Evolutionary conservation across 37 sponge, comb jelly and placozoan species (phyloP).

Genomic region (Oscarella lobularis): DNA sequence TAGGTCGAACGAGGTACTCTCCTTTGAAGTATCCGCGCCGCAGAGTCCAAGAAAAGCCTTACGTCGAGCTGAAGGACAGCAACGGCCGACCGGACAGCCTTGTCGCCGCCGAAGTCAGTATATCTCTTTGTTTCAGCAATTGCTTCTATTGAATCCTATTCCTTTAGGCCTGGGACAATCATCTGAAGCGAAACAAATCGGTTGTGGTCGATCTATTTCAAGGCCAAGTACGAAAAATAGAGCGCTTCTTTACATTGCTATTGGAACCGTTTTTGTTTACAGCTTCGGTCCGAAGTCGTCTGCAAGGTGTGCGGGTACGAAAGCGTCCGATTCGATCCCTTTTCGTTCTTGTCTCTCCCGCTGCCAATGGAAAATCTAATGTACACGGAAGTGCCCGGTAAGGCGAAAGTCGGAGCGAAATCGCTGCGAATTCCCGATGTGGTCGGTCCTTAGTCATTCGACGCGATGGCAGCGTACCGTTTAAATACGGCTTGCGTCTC

Average conservation of each 20-base stretch:
- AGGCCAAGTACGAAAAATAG: conserved; percentile 63
- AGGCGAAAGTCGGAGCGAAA: too few relatives aligned
- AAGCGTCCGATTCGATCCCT: conserved; percentile 93
- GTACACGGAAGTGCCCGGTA: conserved; percentile 64
- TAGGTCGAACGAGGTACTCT: background rate
- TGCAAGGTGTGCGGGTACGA: conserved; percentile 60
- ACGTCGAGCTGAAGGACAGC: conserved; percentile 81
- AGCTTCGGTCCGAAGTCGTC: background rate
- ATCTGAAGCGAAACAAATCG: conserved; percentile 63
- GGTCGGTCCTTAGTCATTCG: conserved; percentile 38
- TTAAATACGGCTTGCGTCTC: conserved; percentile 47
- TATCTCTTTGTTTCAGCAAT: too few relatives aligned
- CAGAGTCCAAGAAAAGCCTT: conserved; percentile 85
- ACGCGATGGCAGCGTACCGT: conserved; percentile 60
- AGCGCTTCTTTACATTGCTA: background rate
- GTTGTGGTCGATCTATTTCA: conserved; percentile 94
- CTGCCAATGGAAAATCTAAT: conserved; percentile 80
- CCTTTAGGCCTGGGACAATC: conserved; percentile 72
- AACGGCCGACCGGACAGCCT: conserved; percentile 72
- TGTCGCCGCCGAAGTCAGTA: conserved; percentile 73
- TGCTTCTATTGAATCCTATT: too few relatives aligned
- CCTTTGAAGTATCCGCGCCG: background rate
- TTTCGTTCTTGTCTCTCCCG: conserved; percentile 96
- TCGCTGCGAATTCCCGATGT: background rate
- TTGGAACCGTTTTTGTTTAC: background rate